Conservation (phyloP, 2,888 invertebrate species). For the Gasteruption jaculator region DNA sequence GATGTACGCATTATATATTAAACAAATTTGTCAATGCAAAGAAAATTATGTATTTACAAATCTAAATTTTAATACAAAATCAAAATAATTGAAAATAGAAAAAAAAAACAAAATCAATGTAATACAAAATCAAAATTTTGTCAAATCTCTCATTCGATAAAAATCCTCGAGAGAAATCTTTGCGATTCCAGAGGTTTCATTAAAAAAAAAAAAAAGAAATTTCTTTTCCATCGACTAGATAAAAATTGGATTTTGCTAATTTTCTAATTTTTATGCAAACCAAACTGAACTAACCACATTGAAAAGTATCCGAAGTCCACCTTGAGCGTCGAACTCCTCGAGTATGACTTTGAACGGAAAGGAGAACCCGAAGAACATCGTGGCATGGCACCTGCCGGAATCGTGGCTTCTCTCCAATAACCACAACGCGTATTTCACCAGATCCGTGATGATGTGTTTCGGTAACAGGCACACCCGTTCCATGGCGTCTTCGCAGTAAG, state of each 20-base stretch:
- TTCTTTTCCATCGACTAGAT: no score
- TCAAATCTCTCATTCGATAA: neutral
- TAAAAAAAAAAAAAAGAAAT: no score
- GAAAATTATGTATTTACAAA: no score
- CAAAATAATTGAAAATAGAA: slow-evolving; percentile 40
- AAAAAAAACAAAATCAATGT: slow-evolving; percentile 14
- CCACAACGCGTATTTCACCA: slow-evolving; percentile 92
- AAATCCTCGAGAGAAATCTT: no score
- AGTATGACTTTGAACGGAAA: slow-evolving; percentile 91
- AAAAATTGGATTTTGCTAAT: no score
- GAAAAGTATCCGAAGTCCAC: slow-evolving; percentile 88
- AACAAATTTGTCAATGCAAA: no score
- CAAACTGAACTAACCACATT: slow-evolving; percentile 72
- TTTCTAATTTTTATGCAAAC: no score
- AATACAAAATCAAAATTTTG: slow-evolving; percentile 46
- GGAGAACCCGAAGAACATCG: slow-evolving; percentile 95
- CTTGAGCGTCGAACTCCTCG: slow-evolving; percentile 91
- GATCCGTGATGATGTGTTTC: slow-evolving; percentile 67
- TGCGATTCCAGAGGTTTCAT: no score
- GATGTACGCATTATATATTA: slow-evolving; percentile 8
- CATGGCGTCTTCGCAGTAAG: slow-evolving; percentile 97
- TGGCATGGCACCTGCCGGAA: slow-evolving; percentile 95
- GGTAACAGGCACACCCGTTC: slow-evolving; percentile 88
- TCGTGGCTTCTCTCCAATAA: slow-evolving; percentile 94
- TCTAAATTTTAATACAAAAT: slow-evolving; percentile 1